phyloP scores from a whole-genome alignment of 2,888 invertebrate genomes.

The Gandaritis pyraliata region DNA sequence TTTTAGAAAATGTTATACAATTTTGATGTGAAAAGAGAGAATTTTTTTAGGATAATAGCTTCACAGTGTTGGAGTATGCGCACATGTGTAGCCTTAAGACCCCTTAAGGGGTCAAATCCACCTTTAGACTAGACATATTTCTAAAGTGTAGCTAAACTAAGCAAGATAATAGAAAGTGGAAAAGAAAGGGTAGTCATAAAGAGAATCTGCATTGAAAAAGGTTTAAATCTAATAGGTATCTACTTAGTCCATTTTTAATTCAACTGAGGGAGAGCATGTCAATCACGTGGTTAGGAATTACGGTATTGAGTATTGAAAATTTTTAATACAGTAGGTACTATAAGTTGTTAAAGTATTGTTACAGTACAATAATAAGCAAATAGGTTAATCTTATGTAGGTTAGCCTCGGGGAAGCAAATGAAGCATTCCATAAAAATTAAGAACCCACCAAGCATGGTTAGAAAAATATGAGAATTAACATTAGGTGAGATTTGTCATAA shows the following conservation, averaged over 20 bases:
- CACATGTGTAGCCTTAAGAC: no score
- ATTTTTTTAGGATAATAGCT: no score
- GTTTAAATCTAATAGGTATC: constrained; percentile 1
- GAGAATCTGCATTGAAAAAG: constrained; percentile 7
- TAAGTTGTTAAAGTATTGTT: not conserved
- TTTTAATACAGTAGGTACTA: not conserved
- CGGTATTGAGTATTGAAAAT: no score
- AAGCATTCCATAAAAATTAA: not conserved
- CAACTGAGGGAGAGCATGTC: constrained; percentile 1
- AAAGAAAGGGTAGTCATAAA: not conserved
- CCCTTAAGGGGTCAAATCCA: no score
- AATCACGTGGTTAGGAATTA: constrained; percentile 7
- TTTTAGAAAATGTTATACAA: no score
- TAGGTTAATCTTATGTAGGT: not conserved
- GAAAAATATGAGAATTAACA: not conserved
- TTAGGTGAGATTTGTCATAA: not conserved
- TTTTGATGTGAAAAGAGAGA: no score
- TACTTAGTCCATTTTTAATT: constrained; percentile 7
- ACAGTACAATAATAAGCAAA: no score
- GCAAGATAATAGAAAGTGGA: not conserved
- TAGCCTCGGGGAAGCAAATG: not conserved
- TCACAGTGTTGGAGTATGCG: no score
- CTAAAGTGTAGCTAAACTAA: no score
- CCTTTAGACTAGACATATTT: not conserved
- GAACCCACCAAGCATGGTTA: not conserved